Conservation (phyloP, 64 coral and sea anemone genomes). For the Anthopleura sola region DNA sequence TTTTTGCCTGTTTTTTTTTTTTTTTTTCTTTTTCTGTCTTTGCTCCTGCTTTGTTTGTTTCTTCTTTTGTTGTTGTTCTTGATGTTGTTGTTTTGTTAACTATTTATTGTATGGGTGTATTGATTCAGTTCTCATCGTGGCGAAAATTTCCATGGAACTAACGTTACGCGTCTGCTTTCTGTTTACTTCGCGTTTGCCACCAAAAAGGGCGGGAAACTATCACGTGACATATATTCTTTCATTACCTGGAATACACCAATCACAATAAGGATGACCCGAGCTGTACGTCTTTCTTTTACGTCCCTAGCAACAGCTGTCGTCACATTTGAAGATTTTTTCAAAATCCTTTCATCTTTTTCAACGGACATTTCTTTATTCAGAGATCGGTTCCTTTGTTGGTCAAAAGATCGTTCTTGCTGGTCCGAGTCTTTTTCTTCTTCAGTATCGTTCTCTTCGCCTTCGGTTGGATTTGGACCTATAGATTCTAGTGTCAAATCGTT, state of each 20-base stretch:
- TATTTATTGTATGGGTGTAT: too few relatives aligned
- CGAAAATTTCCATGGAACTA: too few relatives aligned
- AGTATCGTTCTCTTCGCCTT: neutral
- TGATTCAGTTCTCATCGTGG: too few relatives aligned
- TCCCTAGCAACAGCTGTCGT: neutral
- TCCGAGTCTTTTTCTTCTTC: neutral
- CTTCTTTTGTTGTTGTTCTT: too few relatives aligned
- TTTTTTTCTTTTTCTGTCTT: too few relatives aligned
- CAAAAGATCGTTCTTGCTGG: neutral
- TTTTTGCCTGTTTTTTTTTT: too few relatives aligned
- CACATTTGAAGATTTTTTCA: too few relatives aligned
- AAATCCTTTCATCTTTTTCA: neutral
- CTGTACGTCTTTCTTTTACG: neutral
- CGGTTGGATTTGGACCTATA: neutral
- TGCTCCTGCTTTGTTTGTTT: too few relatives aligned
- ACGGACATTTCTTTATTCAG: neutral
- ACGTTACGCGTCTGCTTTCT: too few relatives aligned
- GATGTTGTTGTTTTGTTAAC: too few relatives aligned
- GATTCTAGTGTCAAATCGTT: neutral
- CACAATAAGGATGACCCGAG: slow-evolving; percentile 13
- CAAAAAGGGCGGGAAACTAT: neutral
- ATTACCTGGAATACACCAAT: slow-evolving; percentile 30
- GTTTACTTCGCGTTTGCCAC: too few relatives aligned
- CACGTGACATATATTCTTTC: neutral
- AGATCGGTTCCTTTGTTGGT: neutral